Conservation (phyloP, 2,113 vertebrate genomes). For the Neolamprologus sp. region DNA sequence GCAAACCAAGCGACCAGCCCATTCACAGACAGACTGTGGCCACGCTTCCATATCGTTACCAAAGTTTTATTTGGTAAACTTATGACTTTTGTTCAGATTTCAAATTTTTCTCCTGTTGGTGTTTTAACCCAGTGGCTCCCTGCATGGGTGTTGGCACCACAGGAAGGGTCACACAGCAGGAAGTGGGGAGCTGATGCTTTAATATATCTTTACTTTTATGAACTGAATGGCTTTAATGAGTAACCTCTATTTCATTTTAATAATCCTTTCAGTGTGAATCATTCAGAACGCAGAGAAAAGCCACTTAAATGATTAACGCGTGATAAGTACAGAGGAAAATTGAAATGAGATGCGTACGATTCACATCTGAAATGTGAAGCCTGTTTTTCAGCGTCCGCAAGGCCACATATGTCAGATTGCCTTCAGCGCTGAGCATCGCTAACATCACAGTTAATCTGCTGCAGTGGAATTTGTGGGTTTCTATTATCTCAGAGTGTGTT, state of each 20-base stretch:
- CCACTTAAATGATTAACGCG: background rate
- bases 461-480: background rate
- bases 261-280: background rate
- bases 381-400: background rate
- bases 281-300: background rate
- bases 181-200: background rate
- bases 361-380: background rate
- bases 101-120: background rate
- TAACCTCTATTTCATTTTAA: background rate
- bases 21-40: background rate
- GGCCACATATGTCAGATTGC: conserved; percentile 25
- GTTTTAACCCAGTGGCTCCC: background rate
- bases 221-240: background rate
- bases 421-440: background rate
- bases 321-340: background rate
- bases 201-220: background rate
- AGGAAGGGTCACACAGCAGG: background rate
- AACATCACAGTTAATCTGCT: conserved; percentile 4
- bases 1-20: background rate
- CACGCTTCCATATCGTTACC: rapidly evolving
- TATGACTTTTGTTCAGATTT: background rate
- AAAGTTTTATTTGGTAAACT: background rate
- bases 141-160: background rate
- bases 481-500: background rate
- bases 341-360: background rate